These are phyloP conservation scores for Bombus waltoni DNA, from an alignment of 1,140 invertebrate genomes.

Conservation along the genomic window DNA sequence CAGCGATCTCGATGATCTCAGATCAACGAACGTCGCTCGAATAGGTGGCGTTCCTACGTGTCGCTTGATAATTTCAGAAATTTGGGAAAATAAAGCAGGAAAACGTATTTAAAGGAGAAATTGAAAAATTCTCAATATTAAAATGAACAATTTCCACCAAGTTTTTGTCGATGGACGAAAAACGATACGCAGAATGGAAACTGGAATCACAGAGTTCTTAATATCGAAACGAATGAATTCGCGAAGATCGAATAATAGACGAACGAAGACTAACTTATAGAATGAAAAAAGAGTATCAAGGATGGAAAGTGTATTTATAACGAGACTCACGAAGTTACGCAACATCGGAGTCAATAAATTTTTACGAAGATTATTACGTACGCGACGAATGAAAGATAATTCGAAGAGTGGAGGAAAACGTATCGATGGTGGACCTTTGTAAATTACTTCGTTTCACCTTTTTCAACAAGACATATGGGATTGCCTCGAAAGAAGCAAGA, in stretches of 20 bases:
- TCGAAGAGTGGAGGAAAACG: not conserved
- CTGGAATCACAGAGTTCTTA: not conserved
- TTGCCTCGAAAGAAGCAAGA: not conserved
- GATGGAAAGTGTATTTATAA: not conserved
- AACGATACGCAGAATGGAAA: not conserved
- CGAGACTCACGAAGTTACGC: accelerated
- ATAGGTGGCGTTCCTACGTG: not conserved
- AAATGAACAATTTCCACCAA: not conserved
- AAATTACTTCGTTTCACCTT: not conserved
- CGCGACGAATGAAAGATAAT: not conserved
- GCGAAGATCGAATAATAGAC: no score
- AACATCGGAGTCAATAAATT: not conserved
- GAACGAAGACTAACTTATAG: no score
- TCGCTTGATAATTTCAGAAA: not conserved
- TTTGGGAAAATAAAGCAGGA: not conserved
- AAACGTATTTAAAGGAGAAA: not conserved
- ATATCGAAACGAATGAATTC: no score
- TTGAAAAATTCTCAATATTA: no score
- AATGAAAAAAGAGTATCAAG: not conserved
- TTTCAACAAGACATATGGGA: not conserved
- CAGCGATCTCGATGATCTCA: not conserved
- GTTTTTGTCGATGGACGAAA: not conserved
- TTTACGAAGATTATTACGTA: no score
- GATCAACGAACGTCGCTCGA: not conserved
- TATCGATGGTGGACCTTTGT: not conserved